Evolutionary conservation across 2,797 vertebrate species (phyloP), one percentile per base, ranked within the genome.

Genomic region (Pampus argenteus): DNA sequence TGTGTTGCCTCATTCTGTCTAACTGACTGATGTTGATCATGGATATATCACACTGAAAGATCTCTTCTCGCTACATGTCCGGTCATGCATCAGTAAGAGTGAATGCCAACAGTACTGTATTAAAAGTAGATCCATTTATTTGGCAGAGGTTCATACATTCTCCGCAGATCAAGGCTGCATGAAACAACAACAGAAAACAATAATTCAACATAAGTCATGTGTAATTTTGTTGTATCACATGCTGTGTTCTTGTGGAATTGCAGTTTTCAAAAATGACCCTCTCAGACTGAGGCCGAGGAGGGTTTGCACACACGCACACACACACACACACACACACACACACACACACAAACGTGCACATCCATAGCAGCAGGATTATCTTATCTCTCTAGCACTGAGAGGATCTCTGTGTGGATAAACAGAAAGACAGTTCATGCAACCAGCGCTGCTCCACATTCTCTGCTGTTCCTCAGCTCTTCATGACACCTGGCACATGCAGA

Each of bases 351-450:
- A 6, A 55, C 38, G 48, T 15, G 23, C 77, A 62, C 52, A 56
- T 71, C 29, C 56, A 55, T 54, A 50, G 40, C 60, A 64, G 56
- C 22, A 28, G 52, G 62, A 62, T 60, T 78, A 83, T 85, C 72
- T 88, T 83, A 86, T 86, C 78, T 77, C 57, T 65, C 66, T 26
- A 57, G 59, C 78, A 69, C 40, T 1, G 38, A 54, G n/a, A 62
- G 55, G 67, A 78, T 86, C 65, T 62, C 62, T 69, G 62, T 54
- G 68, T 26, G 62, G 83, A 79, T 86, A 85, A 90, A 88, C 81
- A 89, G 84, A 83, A 87, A 89, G 67, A 58, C 28, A 34, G 22
- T 34, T 29, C 2, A 4, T 31, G 9, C 54, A 59, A 15, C 38
- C 52, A 50, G 51, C 34, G 48, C 42, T 67, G 71, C 65, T 67